Evolutionary conservation across 2,888 invertebrate genomes (phyloP).

Genomic region (Axea sp.): DNA sequence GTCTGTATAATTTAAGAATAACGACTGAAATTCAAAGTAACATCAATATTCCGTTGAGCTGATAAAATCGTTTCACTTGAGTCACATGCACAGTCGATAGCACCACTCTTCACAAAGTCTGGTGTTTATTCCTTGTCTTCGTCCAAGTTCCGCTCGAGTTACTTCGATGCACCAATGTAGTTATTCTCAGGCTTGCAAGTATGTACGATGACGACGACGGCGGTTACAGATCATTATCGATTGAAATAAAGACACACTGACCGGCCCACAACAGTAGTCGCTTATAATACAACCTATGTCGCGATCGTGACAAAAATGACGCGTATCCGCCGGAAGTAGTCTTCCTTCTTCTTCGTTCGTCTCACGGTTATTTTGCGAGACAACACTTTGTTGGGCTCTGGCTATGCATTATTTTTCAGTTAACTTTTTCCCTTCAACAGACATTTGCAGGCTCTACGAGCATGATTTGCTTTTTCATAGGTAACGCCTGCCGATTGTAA

Average conservation of each 20-base stretch:
- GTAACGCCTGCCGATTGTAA: slow-evolving; percentile 33
- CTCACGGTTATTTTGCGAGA: slow-evolving; percentile 50
- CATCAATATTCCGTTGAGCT: slow-evolving; percentile 45
- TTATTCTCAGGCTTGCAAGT: slow-evolving; percentile 60
- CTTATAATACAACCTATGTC: slow-evolving; percentile 75
- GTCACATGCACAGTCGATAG: slow-evolving; percentile 44
- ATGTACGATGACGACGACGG: slow-evolving; percentile 65
- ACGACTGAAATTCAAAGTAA: slow-evolving; percentile 7
- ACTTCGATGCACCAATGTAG: slow-evolving; percentile 53
- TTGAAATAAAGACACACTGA: slow-evolving; percentile 71
- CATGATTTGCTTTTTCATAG: slow-evolving; percentile 73
- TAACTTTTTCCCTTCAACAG: slow-evolving; percentile 69
- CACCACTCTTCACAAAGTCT: slow-evolving; percentile 37
- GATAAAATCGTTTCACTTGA: slow-evolving; percentile 53
- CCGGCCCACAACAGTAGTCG: slow-evolving; percentile 65
- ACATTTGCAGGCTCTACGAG: slow-evolving; percentile 61
- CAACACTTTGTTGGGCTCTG: slow-evolving; percentile 50
- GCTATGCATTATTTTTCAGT: slow-evolving; percentile 74
- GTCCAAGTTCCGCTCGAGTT: slow-evolving; percentile 60
- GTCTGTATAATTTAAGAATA: no score
- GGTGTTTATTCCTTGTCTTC: slow-evolving; percentile 59
- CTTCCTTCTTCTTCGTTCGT: slow-evolving; percentile 66
- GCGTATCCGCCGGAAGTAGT: slow-evolving; percentile 78
- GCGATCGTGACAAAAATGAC: slow-evolving; percentile 79
- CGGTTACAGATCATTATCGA: slow-evolving; percentile 79